phyloP scores from a whole-genome alignment of 2,797 vertebrate genomes.

The Pampus argenteus region DNA sequence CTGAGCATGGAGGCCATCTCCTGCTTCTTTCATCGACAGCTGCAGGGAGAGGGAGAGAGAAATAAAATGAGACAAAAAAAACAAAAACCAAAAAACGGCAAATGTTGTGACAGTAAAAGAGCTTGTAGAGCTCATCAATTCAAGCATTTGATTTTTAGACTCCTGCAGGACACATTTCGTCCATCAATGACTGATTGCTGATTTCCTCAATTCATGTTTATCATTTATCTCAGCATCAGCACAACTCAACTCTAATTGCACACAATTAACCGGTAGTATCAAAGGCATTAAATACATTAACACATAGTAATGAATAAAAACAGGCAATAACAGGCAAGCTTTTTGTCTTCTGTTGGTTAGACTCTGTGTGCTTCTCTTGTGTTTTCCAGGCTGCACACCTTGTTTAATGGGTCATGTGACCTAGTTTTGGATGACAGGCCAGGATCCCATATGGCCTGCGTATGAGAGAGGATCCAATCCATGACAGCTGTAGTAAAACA shows the following conservation, averaged over 20 bases:
- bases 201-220: conserved; percentile 3
- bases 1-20: conserved; percentile 96
- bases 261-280: neutral
- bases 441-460: conserved; percentile 71
- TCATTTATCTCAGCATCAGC: conserved; percentile 25
- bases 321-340: neutral
- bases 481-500: conserved; percentile 76
- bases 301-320: neutral
- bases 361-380: conserved; percentile 24
- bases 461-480: conserved; percentile 57
- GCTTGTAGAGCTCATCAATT: conserved; percentile 7
- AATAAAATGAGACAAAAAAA: conserved; percentile 14
- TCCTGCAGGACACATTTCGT: conserved; percentile 26
- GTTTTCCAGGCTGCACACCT: conserved; percentile 43
- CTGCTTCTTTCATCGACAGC: conserved; percentile 97
- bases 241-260: conserved; percentile 33
- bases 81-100: conserved; percentile 16
- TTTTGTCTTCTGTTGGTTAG: conserved; percentile 3
- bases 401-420: conserved; percentile 76
- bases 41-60: conserved; percentile 65
- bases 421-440: conserved; percentile 71
- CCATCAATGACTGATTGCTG: conserved; percentile 27
- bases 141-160: conserved; percentile 12
- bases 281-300: conserved; percentile 6
- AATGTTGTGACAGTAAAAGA: conserved; percentile 20